phyloP scores from a whole-genome alignment of 1,140 invertebrate genomes.

The Cydia fagiglandana region DNA sequence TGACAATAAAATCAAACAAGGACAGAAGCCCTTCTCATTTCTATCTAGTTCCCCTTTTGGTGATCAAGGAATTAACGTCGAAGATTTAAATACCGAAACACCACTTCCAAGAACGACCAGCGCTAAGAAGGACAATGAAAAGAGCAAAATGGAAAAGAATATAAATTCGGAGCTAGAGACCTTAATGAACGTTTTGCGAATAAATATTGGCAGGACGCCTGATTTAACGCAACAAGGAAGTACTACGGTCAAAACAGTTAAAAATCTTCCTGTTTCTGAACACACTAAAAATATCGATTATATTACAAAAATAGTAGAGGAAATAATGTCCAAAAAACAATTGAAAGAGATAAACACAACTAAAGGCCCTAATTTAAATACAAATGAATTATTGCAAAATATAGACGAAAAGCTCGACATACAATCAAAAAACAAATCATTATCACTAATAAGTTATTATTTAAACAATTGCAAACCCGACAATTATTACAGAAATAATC shows the following conservation, averaged over 20 bases:
- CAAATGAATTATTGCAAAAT: background rate
- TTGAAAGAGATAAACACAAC: background rate
- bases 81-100: background rate
- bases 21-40: background rate
- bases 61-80: background rate
- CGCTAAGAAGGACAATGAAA: slow-evolving; percentile 29
- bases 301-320: slow-evolving; percentile 35
- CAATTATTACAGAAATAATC: background rate
- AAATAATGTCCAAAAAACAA: slow-evolving; percentile 33
- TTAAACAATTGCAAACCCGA: background rate
- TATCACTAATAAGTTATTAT: background rate
- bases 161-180: slow-evolving; percentile 42
- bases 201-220: background rate
- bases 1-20: background rate
- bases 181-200: slow-evolving; percentile 42
- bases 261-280: background rate
- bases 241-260: slow-evolving; percentile 36
- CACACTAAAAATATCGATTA: slow-evolving; percentile 33
- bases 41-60: background rate
- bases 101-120: background rate
- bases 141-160: slow-evolving; percentile 36
- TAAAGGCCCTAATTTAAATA: background rate
- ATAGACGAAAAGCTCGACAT: background rate
- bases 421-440: background rate
- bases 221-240: background rate